Percentiles rank a stretch among this genome's conserved stretches.
phyloP scores from a whole-genome alignment of 64 coral and sea anemone genomes.

The Montipora foliosa region DNA sequence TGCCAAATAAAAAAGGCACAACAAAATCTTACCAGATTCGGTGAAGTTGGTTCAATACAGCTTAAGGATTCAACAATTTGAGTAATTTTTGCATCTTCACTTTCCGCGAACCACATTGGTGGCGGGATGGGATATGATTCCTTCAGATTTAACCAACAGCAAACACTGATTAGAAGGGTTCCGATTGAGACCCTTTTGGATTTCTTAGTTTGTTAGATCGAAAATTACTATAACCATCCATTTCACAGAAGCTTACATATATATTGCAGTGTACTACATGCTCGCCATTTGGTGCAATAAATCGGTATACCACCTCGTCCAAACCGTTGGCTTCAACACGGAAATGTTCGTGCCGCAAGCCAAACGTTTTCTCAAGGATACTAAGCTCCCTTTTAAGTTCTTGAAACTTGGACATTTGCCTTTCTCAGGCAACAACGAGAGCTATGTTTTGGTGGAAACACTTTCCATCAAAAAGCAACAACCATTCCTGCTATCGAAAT shows the following conservation, averaged over 20 bases:
- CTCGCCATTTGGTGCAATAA: conserved; percentile 74
- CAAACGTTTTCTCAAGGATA: conserved; percentile 96
- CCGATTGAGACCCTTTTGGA: neutral
- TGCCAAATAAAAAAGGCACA: neutral
- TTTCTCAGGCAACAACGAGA: conserved; percentile 66
- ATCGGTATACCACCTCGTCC: conserved; percentile 96
- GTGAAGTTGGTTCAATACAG: conserved; percentile 63
- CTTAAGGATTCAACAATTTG: conserved; percentile 87
- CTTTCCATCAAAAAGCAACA: conserved; percentile 50
- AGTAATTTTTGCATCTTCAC: conserved; percentile 86
- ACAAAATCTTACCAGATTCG: conserved; percentile 71
- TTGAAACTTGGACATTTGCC: conserved; percentile 99
- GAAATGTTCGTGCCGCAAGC: conserved; percentile 83
- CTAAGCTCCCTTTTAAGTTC: conserved; percentile 97
- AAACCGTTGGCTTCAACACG: conserved; percentile 96
- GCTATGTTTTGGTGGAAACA: conserved; percentile 9
- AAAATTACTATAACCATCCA: neutral
- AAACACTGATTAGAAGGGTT: conserved; percentile 17
- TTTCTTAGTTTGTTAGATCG: neutral
- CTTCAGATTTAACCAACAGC: conserved; percentile 53
- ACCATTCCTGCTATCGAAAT: neutral
- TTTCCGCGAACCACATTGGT: conserved; percentile 99
- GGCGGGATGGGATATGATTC: conserved; percentile 89
- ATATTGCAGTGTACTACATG: conserved; percentile 99
- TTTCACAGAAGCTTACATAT: conserved; percentile 69